These are phyloP conservation scores for Poeciliopsis gracilis DNA, from an alignment of 2,797 vertebrate species.

Conservation along the genomic window DNA sequence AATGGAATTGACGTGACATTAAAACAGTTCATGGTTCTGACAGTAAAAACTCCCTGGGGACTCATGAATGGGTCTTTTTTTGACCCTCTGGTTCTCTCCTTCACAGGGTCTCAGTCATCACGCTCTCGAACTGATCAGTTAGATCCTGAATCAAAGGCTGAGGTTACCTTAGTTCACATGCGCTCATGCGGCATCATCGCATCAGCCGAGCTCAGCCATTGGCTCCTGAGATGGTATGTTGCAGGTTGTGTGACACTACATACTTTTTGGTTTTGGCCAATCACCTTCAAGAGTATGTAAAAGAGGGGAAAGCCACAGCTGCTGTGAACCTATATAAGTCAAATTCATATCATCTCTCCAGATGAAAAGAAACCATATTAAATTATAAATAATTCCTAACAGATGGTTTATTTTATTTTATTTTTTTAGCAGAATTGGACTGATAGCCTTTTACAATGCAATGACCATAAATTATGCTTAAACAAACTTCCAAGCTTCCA, in stretches of 20 bases:
- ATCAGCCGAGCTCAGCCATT: slow-evolving; percentile 44
- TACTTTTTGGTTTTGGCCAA: slow-evolving; percentile 16
- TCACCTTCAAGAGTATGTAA: slow-evolving; percentile 2
- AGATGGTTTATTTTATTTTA: not conserved
- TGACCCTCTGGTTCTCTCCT: not conserved
- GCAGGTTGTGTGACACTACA: slow-evolving; percentile 36
- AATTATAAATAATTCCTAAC: slow-evolving; percentile 11
- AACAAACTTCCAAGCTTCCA: not conserved
- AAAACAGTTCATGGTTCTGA: not conserved
- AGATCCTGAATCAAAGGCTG: slow-evolving; percentile 6
- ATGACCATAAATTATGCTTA: not conserved
- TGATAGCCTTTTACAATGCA: not conserved
- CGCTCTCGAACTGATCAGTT: not conserved
- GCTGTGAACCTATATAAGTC: not conserved
- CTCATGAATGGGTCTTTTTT: not conserved
- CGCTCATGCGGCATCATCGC: slow-evolving; percentile 9
- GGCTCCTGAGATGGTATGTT: slow-evolving; percentile 66
- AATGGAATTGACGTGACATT: not conserved
- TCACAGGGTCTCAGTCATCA: slow-evolving; percentile 11
- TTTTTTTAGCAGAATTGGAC: not conserved
- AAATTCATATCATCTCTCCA: not conserved
- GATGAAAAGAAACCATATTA: not conserved
- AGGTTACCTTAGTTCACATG: slow-evolving; percentile 67
- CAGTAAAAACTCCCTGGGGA: not conserved
- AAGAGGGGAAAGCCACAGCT: not conserved